phyloP scores from a whole-genome alignment of 1,140 invertebrate species.

The Centruroides vittatus region DNA sequence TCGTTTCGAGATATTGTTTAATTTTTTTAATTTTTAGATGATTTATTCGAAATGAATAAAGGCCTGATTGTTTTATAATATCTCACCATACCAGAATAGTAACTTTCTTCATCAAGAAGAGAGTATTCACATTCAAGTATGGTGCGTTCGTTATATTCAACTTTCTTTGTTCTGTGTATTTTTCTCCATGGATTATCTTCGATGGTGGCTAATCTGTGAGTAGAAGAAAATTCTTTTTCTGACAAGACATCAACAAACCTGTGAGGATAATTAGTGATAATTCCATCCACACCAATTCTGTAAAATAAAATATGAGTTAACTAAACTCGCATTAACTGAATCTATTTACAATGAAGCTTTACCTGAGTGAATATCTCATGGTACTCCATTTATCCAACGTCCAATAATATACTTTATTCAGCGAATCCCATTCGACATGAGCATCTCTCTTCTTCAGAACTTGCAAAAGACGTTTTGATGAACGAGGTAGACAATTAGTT shows the following conservation, averaged over 20 bases:
- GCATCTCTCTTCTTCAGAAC: background rate
- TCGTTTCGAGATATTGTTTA: too few relatives aligned
- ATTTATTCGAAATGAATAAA: too few relatives aligned
- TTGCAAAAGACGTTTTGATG: background rate
- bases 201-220: conserved; percentile 13
- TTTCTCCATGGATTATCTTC: conserved; percentile 15
- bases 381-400: background rate
- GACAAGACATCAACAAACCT: conserved; percentile 7
- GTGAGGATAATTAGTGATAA: conserved; percentile 20
- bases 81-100: too few relatives aligned
- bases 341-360: background rate
- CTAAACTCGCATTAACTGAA: too few relatives aligned
- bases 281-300: conserved; percentile 15
- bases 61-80: too few relatives aligned
- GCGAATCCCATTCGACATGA: background rate
- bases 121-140: too few relatives aligned
- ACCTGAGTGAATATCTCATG: too few relatives aligned
- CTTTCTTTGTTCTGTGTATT: too few relatives aligned
- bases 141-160: too few relatives aligned
- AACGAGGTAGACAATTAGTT: background rate
- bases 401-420: background rate
- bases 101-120: too few relatives aligned
- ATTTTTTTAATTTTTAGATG: too few relatives aligned
- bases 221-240: conserved; percentile 11
- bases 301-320: background rate